Percentiles rank a stretch among this genome's conserved stretches.
phyloP scores from a whole-genome alignment of 2,113 vertebrate genomes.

The Nothobranchius kuhntae region DNA sequence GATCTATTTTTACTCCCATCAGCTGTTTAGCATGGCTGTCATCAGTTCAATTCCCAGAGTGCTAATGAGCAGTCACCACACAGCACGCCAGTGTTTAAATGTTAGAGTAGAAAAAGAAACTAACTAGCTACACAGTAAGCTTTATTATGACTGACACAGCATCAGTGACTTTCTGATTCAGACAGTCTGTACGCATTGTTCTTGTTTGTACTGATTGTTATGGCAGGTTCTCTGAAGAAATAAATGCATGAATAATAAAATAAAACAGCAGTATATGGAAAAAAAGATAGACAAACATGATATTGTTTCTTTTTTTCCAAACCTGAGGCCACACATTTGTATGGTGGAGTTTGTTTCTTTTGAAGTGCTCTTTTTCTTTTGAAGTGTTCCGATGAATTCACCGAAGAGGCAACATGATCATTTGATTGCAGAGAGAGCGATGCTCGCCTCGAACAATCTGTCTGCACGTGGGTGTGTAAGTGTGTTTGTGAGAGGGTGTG shows the following conservation, averaged over 20 bases:
- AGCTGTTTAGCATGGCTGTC: background rate
- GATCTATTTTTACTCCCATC: conserved; percentile 4
- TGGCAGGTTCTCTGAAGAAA: conserved; percentile 1
- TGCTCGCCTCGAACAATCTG: conserved; percentile 8
- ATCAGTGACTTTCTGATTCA: conserved; percentile 8
- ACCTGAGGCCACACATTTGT: background rate
- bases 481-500: conserved; percentile 17
- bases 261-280: background rate
- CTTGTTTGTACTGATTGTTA: background rate
- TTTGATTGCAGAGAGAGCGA: conserved; percentile 20
- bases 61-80: background rate
- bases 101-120: background rate
- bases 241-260: conserved; percentile 1
- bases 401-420: conserved; percentile 7
- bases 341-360: conserved; percentile 16
- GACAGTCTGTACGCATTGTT: background rate
- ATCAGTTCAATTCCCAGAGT: conserved; percentile 8
- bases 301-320: conserved; percentile 7
- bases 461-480: conserved; percentile 9
- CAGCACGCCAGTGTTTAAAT: background rate
- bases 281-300: conserved; percentile 4
- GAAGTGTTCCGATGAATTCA: conserved; percentile 28
- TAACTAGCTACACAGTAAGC: background rate
- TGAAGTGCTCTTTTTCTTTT: conserved; percentile 22
- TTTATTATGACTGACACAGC: background rate